Conservation (phyloP, 2,113 vertebrate genomes). For the Chionomys nivalis region DNA sequence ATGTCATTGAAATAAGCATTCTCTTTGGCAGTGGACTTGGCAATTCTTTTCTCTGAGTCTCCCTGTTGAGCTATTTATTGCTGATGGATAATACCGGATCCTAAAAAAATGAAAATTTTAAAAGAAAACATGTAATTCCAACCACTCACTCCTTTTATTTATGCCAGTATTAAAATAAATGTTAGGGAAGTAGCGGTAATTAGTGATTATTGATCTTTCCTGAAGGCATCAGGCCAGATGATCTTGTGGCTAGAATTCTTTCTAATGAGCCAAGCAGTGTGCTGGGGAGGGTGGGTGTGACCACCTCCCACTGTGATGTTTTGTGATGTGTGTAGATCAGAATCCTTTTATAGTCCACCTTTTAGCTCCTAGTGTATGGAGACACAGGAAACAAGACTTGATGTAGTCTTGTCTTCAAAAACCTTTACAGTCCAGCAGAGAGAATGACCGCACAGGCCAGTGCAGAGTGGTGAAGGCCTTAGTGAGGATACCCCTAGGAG, state of each 20-base stretch:
- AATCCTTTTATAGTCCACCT: background rate
- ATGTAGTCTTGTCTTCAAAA: background rate
- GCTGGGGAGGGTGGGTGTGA: background rate
- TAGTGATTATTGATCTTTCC: background rate
- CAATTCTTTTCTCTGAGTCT: background rate
- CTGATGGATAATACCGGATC: background rate
- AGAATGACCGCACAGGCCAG: background rate
- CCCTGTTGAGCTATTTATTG: background rate
- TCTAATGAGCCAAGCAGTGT: background rate
- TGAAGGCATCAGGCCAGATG: background rate
- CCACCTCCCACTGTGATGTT: background rate
- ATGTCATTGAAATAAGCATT: constrained; percentile 32
- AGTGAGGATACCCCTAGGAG: background rate
- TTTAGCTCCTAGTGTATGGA: background rate
- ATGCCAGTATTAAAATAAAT: background rate
- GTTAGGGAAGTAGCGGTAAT: background rate
- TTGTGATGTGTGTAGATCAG: background rate
- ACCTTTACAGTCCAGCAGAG: background rate
- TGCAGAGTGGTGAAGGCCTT: accelerated
- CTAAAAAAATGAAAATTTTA: background rate
- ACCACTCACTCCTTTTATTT: background rate
- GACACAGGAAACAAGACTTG: background rate
- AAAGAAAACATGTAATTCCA: background rate
- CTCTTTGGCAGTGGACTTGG: constrained; percentile 11
- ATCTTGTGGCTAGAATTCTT: constrained; percentile 15